Base-by-base conservation (phyloP, 2,113 vertebrate genomes). In the Noctilio leporinus region DNA sequence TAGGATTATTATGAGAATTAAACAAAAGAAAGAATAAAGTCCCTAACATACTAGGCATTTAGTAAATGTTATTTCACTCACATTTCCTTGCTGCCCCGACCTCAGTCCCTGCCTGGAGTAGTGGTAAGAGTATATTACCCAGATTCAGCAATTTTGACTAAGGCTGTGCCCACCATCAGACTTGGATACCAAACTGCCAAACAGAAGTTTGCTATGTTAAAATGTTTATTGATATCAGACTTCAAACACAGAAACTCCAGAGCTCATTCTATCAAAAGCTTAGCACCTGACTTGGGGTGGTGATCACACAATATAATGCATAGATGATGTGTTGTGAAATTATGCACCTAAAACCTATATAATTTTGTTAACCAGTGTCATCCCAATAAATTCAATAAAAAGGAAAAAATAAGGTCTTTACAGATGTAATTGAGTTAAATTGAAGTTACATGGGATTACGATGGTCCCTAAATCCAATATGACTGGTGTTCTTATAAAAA, bases 141-240 rank as follows among this genome's bases (percentile, higher is more conserved):
- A 80, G 5, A 81, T 5, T 77, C 19, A 92, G 75, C 3, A 40
- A 19, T 57, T 49, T 78, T 83, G 26, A 20, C 28, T 40, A 91
- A 86, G 20, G 14, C 16, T 5, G 77, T 89, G n/a, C 20, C 33
- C 40, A 38, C 45, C 57, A 62, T n/a, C 51, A 70, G 65, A 92
- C 14, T 35, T 86, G 40, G 86, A 94, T 92, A 17, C 10, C 22
- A 94, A 84, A 62, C 28, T 80, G 47, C 22, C 80, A 84, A 93
- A 72, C 10, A 55, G 51, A 95, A 95, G 14, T 77, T 69, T 85
- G 55, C 38, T 88, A 38, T 89, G 15, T 77, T 95, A n/a, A 92
- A 97, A 95, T 96, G 92, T 82, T 94, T 90, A 93, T 73, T 94
- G 87, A 92, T 93, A 45, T 7, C 49, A 84, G 14, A 69, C 67